These are phyloP conservation scores for Sesamia inferens DNA, from an alignment of 2,888 invertebrate species.

Conservation along the genomic window DNA sequence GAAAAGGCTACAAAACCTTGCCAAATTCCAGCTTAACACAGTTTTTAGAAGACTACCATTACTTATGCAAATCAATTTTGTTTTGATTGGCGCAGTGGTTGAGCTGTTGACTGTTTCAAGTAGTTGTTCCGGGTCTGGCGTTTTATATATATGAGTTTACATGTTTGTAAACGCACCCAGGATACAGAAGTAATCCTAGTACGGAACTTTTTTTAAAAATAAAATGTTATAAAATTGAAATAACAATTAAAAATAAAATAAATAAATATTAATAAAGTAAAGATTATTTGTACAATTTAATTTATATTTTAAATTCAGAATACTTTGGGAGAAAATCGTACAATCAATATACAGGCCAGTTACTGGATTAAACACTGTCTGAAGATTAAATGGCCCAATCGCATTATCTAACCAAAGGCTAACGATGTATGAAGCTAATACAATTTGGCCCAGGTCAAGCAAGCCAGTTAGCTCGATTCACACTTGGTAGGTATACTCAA, in stretches of 20 bases:
- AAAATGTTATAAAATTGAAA: no score
- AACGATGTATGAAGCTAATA: conserved; percentile 26
- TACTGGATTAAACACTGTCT: background rate
- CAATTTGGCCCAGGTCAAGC: conserved; percentile 42
- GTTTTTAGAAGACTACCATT: background rate
- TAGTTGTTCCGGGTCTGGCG: no score
- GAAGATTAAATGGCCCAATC: conserved; percentile 7
- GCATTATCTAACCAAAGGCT: conserved; percentile 6
- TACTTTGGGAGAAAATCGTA: no score
- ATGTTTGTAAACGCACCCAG: no score
- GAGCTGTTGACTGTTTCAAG: no score
- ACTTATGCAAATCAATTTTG: background rate
- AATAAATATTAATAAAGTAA: no score
- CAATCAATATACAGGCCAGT: background rate
- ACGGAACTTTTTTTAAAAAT: no score
- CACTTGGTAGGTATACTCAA: background rate
- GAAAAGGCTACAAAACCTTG: background rate
- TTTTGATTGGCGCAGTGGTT: no score
- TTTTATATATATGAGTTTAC: background rate
- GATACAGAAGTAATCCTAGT: no score
- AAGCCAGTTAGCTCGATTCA: conserved; percentile 5
- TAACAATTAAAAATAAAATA: no score
- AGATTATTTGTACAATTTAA: no score
- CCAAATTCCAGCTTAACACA: background rate
- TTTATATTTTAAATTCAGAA: no score